A percentile compares a stretch with the other conserved stretches of the same genome.
Evolutionary conservation across 2,797 vertebrate genomes (phyloP).

Genomic region (Coregonus sp.): DNA sequence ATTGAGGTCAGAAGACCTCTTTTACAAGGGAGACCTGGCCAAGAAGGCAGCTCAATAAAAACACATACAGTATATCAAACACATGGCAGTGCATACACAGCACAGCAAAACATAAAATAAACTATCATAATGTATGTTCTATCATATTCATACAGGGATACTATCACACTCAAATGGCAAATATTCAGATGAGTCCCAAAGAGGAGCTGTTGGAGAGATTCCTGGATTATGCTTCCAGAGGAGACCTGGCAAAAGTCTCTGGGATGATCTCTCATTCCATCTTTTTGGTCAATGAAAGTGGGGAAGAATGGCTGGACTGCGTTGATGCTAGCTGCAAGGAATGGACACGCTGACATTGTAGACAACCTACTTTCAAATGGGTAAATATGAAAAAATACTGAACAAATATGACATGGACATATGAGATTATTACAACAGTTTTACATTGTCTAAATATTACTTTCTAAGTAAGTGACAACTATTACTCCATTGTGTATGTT

Average conservation of each 20-base stretch:
- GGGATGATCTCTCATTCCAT: constrained; percentile 68
- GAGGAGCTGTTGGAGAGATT: constrained; percentile 78
- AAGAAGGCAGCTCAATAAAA: too few species aligned
- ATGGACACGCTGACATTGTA: constrained; percentile 79
- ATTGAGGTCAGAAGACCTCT: too few species aligned
- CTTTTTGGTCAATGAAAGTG: constrained; percentile 76
- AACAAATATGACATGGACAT: neutral
- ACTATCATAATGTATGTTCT: neutral
- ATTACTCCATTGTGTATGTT: too few species aligned
- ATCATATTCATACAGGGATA: neutral
- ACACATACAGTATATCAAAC: too few species aligned
- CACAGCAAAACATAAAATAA: too few species aligned
- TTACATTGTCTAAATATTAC: neutral
- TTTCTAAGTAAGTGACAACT: too few species aligned
- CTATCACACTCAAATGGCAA: constrained; percentile 62
- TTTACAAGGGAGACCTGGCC: too few species aligned
- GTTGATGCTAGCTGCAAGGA: constrained; percentile 88
- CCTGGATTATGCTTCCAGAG: constrained; percentile 78
- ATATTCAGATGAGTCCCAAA: constrained; percentile 58
- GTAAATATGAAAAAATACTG: constrained; percentile 67
- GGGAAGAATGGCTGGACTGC: constrained; percentile 87
- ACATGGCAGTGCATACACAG: too few species aligned
- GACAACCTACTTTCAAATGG: constrained; percentile 81
- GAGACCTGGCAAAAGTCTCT: constrained; percentile 75
- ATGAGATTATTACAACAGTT: neutral